Conservation (phyloP, 2,888 invertebrate genomes). For the Sipha maydis region DNA sequence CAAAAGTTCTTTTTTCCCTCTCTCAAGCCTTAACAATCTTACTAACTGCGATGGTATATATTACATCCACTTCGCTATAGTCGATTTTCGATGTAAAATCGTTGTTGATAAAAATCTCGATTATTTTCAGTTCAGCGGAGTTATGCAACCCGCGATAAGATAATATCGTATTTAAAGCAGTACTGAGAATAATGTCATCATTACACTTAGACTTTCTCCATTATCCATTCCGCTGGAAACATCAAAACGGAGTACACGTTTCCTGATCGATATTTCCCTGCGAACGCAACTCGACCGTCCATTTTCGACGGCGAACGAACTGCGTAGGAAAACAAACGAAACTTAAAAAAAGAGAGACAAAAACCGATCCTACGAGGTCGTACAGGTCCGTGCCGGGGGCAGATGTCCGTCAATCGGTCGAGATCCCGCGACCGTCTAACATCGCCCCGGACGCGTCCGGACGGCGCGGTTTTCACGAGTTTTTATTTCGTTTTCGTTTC, state of each 20-base stretch:
- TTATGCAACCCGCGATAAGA: not conserved
- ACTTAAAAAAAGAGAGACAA: too few species aligned
- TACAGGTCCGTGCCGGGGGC: too few species aligned
- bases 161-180: not conserved
- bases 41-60: not conserved
- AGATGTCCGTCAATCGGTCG: too few species aligned
- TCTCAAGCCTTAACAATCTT: too few species aligned
- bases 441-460: too few species aligned
- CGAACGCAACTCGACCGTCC: not conserved
- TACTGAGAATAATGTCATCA: not conserved
- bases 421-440: too few species aligned
- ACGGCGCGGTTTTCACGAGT: too few species aligned
- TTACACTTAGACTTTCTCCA: constrained; percentile 15
- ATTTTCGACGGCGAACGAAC: not conserved
- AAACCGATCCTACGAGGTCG: too few species aligned
- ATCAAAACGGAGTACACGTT: not conserved
- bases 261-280: constrained; percentile 12
- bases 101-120: not conserved
- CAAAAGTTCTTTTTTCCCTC: too few species aligned
- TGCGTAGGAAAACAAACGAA: not conserved
- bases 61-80: not conserved
- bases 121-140: not conserved
- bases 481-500: too few species aligned
- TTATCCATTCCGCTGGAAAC: not conserved
- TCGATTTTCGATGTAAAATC: not conserved